Evolutionary conservation across 2,797 vertebrate genomes (phyloP).

Genomic region (Darevskia nairensis): DNA sequence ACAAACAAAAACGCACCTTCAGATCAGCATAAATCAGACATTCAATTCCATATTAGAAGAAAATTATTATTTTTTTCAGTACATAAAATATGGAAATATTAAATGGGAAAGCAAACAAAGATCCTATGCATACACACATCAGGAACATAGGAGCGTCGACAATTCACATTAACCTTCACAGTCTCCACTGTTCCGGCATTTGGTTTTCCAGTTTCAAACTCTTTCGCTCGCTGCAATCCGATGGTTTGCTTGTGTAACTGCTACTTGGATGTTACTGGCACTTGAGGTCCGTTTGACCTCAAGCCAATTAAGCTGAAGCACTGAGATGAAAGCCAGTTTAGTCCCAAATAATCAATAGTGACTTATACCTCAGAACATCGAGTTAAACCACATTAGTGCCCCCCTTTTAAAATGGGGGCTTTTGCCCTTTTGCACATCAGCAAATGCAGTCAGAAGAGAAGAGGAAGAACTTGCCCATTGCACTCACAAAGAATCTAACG

Average conservation of each 20-base stretch:
- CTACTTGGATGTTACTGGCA: slow-evolving; percentile 41
- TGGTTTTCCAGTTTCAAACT: slow-evolving; percentile 38
- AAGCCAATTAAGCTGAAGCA: background rate
- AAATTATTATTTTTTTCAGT: slow-evolving; percentile 72
- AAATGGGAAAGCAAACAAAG: slow-evolving; percentile 72
- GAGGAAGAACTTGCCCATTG: slow-evolving; percentile 57
- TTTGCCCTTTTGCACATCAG: slow-evolving; percentile 34
- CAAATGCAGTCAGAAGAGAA: slow-evolving; percentile 70
- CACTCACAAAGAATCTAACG: background rate
- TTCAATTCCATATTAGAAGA: slow-evolving; percentile 78
- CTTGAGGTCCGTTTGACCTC: background rate
- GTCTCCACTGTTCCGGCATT: slow-evolving; percentile 53
- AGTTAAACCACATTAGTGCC: background rate
- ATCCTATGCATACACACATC: slow-evolving; percentile 68
- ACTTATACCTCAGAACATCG: background rate
- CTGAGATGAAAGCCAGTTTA: background rate
- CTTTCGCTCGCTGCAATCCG: slow-evolving; percentile 20
- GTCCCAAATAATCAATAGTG: background rate
- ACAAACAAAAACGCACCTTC: slow-evolving; percentile 76
- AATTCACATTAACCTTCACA: slow-evolving; percentile 67
- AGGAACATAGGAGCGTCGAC: slow-evolving; percentile 67
- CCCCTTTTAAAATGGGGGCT: slow-evolving; percentile 53
- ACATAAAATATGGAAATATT: slow-evolving; percentile 75
- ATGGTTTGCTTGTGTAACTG: slow-evolving; percentile 36
- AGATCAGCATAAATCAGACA: slow-evolving; percentile 76